A percentile compares a stretch with the other conserved stretches of the same genome.
Conservation (phyloP, 2,113 vertebrate species). For the Rhabdomys dilectus region DNA sequence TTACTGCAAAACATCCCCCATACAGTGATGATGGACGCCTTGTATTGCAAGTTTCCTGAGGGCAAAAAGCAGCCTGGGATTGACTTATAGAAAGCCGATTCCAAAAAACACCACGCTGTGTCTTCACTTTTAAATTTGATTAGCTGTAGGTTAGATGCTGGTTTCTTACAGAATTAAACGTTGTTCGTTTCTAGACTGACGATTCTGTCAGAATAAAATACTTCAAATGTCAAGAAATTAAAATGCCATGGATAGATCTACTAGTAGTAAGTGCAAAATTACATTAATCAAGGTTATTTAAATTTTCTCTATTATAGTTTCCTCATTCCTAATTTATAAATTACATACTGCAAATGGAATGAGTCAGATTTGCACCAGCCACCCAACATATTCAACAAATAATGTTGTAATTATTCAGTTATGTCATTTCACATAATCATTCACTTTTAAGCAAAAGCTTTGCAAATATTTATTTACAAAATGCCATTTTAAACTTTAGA, state of each 20-base stretch:
- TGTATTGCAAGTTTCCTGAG: neutral
- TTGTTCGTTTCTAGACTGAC: slow-evolving; percentile 32
- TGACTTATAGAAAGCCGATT: slow-evolving; percentile 60
- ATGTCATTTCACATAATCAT: slow-evolving; percentile 17
- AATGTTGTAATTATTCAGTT: neutral
- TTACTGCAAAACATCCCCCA: neutral
- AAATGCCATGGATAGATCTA: slow-evolving; percentile 11
- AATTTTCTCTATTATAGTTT: neutral
- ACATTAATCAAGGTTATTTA: neutral
- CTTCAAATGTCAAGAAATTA: slow-evolving; percentile 49
- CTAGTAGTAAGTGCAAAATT: neutral
- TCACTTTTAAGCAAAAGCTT: neutral
- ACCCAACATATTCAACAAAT: neutral
- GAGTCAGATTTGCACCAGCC: neutral
- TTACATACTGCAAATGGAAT: neutral
- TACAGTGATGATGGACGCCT: neutral
- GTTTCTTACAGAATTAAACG: slow-evolving; percentile 17
- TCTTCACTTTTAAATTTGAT: slow-evolving; percentile 60
- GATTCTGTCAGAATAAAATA: slow-evolving; percentile 46
- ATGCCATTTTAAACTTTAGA: slow-evolving; percentile 3
- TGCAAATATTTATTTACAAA: neutral
- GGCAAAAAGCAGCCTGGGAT: slow-evolving; percentile 1
- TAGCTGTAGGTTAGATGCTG: slow-evolving; percentile 14
- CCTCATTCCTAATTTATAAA: neutral
- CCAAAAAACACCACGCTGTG: neutral